Evolutionary conservation across 2,113 vertebrate genomes (phyloP), one percentile per base, ranked within the genome.

Genomic region (Rhodinocichla rosea): DNA sequence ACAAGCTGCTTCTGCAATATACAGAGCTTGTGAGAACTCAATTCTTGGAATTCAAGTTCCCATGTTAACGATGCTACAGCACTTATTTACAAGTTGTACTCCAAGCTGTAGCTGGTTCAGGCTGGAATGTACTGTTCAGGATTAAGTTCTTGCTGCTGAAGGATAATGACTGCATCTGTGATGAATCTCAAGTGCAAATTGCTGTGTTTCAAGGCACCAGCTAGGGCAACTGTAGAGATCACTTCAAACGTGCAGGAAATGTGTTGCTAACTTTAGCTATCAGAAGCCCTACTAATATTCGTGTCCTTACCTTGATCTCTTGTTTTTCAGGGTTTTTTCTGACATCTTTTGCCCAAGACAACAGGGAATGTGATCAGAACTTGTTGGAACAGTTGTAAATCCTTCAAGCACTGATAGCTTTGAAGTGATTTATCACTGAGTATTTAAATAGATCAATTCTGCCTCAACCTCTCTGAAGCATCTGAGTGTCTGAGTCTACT

Each of bases 281-380:
- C 12, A n/a, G 81, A 63, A 92, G 8, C 40, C 19, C 37, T 84
- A 14, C 30, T 87, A 71, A 91, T 60, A 47, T 10, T 87, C 15
- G 21, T 63, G 53, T 78, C 40, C 28, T 91, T 42, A 76, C 78
- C 52, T 68, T 56, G 28, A 28, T 94, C 52, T 97, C 83, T 82
- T 93, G 67, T 95, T 94, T 95, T 95, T 81, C 94, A 94, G 96
- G 62, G 90, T 87, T 97, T 59, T 89, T 19, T 90, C 50, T 91
- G 60, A 79, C 70, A 85, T 53, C 52, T 95, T 91, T 96, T 91
- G 62, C 37, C 60, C 86, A 78, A 84, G 81, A 50, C 68, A 55
- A 64, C 91, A 91, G 78, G 83, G 86, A 73, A 73, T 56, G 16
- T 85, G 70, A 82, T 85, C 62, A 73, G 74, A 91, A 73, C 65